Evolutionary conservation across 2,113 vertebrate genomes (phyloP).

Genomic region (Astur gentilis): DNA sequence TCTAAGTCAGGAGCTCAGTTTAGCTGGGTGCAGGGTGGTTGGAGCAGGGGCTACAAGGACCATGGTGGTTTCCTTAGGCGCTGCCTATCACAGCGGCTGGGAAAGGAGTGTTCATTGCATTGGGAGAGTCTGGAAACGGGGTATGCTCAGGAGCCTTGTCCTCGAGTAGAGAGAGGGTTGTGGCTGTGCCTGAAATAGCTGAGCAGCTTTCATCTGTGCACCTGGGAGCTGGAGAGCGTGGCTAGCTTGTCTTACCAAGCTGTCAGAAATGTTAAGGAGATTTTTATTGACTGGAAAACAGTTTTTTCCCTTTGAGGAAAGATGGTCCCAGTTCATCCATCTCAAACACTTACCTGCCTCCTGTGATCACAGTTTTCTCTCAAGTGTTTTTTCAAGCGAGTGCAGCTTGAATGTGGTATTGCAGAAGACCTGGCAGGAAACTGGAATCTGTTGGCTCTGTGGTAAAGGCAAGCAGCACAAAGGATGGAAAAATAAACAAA

Average conservation of each 20-base stretch:
- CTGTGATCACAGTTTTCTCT: background rate
- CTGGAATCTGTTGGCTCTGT: background rate
- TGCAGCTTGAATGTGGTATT: accelerated
- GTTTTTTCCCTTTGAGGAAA: background rate
- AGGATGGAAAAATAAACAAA: background rate
- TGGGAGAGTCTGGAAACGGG: background rate
- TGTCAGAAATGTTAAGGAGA: accelerated
- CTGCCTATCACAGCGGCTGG: background rate
- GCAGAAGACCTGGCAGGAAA: background rate
- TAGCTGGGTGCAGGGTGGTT: background rate
- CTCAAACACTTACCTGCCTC: background rate
- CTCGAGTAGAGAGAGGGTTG: background rate
- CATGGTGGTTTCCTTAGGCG: background rate
- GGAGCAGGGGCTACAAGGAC: background rate
- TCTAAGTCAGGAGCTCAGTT: background rate
- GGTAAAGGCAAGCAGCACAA: background rate
- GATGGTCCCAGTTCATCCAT: background rate
- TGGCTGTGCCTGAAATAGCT: background rate
- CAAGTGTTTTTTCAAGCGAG: background rate
- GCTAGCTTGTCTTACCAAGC: background rate
- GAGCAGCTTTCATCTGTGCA: background rate
- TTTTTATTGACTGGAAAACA: background rate
- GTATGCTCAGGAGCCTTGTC: background rate
- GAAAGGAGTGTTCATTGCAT: background rate
- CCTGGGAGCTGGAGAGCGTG: background rate